Evolutionary conservation across 1,140 invertebrate genomes (phyloP).

Genomic region (Eupristina koningsbergeri): DNA sequence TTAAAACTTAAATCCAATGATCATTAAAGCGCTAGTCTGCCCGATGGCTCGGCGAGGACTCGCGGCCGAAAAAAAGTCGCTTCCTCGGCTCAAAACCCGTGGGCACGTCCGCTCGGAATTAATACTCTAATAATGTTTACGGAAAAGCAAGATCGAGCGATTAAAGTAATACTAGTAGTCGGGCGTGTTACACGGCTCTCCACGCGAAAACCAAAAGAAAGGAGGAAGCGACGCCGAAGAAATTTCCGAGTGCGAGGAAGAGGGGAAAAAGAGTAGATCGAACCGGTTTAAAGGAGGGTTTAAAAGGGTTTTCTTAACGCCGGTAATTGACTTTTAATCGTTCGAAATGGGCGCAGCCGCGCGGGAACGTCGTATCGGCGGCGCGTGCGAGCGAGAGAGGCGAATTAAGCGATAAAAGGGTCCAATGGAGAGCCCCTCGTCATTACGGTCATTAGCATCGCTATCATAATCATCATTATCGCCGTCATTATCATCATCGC

Average conservation of each 20-base stretch:
- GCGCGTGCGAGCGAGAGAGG: constrained; percentile 15
- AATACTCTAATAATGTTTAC: constrained; percentile 35
- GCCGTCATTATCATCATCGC: not conserved
- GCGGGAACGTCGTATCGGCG: not conserved
- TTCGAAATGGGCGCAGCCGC: constrained; percentile 36
- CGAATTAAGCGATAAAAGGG: constrained; percentile 58
- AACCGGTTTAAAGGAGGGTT: constrained; percentile 5
- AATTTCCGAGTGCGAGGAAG: not conserved
- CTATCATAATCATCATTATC: constrained; percentile 46
- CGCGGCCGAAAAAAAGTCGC: not conserved
- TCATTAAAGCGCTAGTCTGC: not conserved
- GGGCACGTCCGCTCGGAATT: constrained; percentile 13
- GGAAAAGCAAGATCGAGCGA: constrained; percentile 31
- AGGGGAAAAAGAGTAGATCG: constrained; percentile 35
- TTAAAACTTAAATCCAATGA: not conserved
- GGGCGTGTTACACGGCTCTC: constrained; percentile 18
- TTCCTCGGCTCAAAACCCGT: not conserved
- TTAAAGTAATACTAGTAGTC: constrained; percentile 39
- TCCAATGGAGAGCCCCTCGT: constrained; percentile 15
- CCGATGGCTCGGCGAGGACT: not conserved
- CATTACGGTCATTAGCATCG: constrained; percentile 46
- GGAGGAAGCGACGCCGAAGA: not conserved
- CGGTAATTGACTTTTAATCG: constrained; percentile 62
- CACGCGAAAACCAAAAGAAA: constrained; percentile 20
- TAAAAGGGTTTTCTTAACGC: constrained; percentile 51